Percentiles rank a stretch among this genome's conserved stretches.
phyloP scores from a whole-genome alignment of 2,797 vertebrate genomes.

The Hozukius guyotensis region DNA sequence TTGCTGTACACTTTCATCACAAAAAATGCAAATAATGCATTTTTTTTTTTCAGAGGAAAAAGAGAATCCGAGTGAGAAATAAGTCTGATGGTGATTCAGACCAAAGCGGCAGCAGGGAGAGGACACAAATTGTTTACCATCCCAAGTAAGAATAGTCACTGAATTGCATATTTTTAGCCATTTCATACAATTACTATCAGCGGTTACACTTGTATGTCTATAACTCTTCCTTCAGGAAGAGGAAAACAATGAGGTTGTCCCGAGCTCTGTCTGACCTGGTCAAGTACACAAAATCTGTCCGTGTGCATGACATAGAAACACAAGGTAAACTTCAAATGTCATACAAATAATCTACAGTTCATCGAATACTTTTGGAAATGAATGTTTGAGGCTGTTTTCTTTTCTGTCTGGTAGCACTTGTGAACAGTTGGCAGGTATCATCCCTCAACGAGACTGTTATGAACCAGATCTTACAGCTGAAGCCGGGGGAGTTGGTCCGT shows the following conservation, averaged over 20 bases:
- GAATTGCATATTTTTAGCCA: neutral
- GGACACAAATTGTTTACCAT: conserved; percentile 78
- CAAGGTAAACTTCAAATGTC: conserved; percentile 81
- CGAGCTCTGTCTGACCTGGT: conserved; percentile 95
- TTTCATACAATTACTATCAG: neutral
- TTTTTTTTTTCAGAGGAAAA: conserved; percentile 84
- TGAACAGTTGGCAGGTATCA: conserved; percentile 94
- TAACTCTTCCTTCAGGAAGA: conserved; percentile 81
- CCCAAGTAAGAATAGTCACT: conserved; percentile 72
- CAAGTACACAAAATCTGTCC: conserved; percentile 96
- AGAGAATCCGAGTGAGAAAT: conserved; percentile 86
- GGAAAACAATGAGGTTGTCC: conserved; percentile 95
- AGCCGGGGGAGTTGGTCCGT: conserved; percentile 86
- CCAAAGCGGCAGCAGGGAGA: conserved; percentile 78
- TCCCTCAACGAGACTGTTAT: conserved; percentile 96
- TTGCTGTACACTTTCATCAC: neutral
- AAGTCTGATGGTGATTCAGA: conserved; percentile 86
- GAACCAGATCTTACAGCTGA: conserved; percentile 94
- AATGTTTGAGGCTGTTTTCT: neutral
- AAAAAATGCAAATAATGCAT: neutral
- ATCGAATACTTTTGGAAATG: neutral
- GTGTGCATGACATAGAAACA: conserved; percentile 90
- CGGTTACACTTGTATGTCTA: neutral
- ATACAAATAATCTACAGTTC: neutral
- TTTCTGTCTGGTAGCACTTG: conserved; percentile 74